A percentile compares a stretch with the other conserved stretches of the same genome.
Conservation (phyloP, 35 echinoderm and acorn worm species). For the Ophiothrix spiculata region DNA sequence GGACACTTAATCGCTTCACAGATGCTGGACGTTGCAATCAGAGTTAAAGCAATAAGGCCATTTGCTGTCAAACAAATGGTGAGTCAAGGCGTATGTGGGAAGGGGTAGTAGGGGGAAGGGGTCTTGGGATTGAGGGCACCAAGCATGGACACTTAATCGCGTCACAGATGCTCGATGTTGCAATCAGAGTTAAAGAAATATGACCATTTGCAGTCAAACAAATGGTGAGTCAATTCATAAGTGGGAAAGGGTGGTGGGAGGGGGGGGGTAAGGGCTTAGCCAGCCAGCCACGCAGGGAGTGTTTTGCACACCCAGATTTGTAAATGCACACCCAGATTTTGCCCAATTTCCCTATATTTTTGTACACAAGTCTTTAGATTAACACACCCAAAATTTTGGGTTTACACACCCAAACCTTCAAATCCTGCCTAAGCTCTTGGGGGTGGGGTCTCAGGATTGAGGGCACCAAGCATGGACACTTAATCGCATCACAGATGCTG, state of each 20-base stretch:
- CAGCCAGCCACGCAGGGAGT: too few relatives aligned
- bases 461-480: slow-evolving; percentile 88
- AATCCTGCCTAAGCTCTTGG: too few relatives aligned
- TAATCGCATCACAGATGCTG: slow-evolving; percentile 98
- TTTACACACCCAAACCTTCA: too few relatives aligned
- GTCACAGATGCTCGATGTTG: slow-evolving; percentile 98
- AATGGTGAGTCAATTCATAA: slow-evolving; percentile 65
- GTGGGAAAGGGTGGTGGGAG: too few relatives aligned
- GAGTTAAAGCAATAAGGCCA: slow-evolving; percentile 94
- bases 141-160: slow-evolving; percentile 96
- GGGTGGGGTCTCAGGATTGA: neutral
- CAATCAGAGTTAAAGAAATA: slow-evolving; percentile 97
- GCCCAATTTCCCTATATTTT: too few relatives aligned
- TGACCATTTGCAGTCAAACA: slow-evolving; percentile 86
- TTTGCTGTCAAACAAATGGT: slow-evolving; percentile 98
- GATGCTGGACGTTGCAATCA: slow-evolving; percentile 98
- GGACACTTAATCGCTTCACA: slow-evolving; percentile 94
- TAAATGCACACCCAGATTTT: too few relatives aligned
- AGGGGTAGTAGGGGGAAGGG: slow-evolving; percentile 82
- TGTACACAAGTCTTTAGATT: too few relatives aligned
- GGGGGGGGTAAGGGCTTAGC: too few relatives aligned
- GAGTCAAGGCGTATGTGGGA: slow-evolving; percentile 75
- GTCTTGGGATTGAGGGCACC: slow-evolving; percentile 89
- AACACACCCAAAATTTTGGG: too few relatives aligned
- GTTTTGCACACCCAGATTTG: too few relatives aligned